These are phyloP conservation scores for Porites divaricata DNA, from an alignment of 92 coral and sea anemone species.

Conservation along the genomic window DNA sequence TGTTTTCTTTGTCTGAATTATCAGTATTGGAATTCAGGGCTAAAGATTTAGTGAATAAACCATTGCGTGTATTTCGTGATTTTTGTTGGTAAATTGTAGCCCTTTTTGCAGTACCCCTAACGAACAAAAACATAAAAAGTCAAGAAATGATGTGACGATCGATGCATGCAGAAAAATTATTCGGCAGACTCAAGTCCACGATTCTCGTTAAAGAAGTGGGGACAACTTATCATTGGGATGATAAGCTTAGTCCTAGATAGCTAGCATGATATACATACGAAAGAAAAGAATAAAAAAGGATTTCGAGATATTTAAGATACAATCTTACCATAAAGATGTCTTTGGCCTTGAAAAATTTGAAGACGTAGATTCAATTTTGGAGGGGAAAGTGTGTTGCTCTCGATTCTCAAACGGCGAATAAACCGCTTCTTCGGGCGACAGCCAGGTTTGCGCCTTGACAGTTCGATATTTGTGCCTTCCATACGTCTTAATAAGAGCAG, in stretches of 20 bases:
- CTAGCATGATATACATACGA: no score
- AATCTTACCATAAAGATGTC: constrained; percentile 27
- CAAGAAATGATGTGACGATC: no score
- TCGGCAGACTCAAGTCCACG: no score
- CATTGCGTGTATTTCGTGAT: not conserved
- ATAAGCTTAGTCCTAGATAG: no score
- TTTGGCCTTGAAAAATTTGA: constrained; percentile 19
- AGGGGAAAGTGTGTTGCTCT: constrained; percentile 1
- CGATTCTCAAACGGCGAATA: constrained; percentile 33
- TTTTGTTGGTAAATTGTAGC: not conserved
- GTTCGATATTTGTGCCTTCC: constrained; percentile 87
- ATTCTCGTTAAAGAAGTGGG: no score
- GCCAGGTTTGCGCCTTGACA: constrained; percentile 80
- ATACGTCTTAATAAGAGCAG: constrained; percentile 73
- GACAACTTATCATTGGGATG: not conserved
- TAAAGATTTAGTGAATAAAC: not conserved
- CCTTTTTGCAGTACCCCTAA: constrained; percentile 13
- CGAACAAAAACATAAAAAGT: not conserved
- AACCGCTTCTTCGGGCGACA: constrained; percentile 57
- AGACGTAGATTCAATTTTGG: constrained; percentile 43
- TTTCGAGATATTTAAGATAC: no score
- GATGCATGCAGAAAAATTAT: no score
- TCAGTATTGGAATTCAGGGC: not conserved
- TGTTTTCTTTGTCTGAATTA: constrained; percentile 32
- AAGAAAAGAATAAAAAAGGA: no score